These are phyloP conservation scores for Drosophila eugracilis DNA, from an alignment of 1,140 invertebrate genomes.

Conservation along the genomic window DNA sequence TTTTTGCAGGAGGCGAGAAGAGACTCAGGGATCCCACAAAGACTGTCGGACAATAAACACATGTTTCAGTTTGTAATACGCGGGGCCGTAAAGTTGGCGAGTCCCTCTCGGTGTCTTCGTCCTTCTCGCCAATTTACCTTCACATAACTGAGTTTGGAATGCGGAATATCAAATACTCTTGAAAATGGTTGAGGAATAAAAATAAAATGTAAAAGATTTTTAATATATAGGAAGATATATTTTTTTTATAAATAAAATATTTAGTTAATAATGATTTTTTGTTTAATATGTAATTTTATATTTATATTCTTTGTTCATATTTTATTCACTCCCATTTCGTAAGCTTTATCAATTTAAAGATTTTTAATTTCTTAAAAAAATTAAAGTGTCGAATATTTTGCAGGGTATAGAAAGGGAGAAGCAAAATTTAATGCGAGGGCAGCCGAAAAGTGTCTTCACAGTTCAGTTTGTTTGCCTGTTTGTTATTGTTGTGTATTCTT, in stretches of 20 bases:
- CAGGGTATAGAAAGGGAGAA: conserved; percentile 11
- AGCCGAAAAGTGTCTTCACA: conserved; percentile 64
- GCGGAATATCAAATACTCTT: conserved; percentile 3
- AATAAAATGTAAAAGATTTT: too few species aligned
- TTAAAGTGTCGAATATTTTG: too few species aligned
- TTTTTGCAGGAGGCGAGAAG: conserved; percentile 6
- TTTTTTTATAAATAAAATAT: too few species aligned
- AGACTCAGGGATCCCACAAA: conserved; percentile 17
- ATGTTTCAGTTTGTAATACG: conserved; percentile 81
- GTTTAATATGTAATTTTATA: too few species aligned
- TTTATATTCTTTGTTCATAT: too few species aligned
- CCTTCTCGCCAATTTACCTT: conserved; percentile 10
- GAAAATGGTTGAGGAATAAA: too few species aligned
- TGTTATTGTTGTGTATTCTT: conserved; percentile 40
- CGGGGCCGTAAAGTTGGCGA: conserved; percentile 67
- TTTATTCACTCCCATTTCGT: too few species aligned
- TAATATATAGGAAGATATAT: too few species aligned
- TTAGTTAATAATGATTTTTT: too few species aligned
- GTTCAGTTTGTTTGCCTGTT: conserved; percentile 49
- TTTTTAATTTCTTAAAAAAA: background rate
- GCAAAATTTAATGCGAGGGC: conserved; percentile 52
- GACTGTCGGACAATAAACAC: conserved; percentile 73
- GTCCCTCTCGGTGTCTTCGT: conserved; percentile 6
- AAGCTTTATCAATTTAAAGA: too few species aligned
- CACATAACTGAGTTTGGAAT: background rate